Evolutionary conservation across 37 sponge, comb jelly and placozoan genomes (phyloP).

Genomic region (Lycopodina hypogea): DNA sequence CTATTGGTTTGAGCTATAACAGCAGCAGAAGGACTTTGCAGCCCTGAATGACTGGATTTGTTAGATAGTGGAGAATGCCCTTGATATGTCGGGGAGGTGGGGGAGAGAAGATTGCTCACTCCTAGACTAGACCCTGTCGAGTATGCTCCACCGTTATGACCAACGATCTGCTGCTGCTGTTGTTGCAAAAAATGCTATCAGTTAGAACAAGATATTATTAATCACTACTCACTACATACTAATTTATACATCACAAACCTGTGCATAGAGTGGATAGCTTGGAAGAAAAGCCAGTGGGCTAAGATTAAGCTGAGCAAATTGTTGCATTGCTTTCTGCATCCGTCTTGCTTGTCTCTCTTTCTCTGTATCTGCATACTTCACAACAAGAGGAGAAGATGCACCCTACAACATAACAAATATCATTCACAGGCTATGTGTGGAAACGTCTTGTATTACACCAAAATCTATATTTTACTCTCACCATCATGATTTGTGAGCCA

Average conservation of each 20-base stretch:
- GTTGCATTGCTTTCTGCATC: constrained; percentile 85
- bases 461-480: no score
- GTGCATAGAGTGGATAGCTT: constrained; percentile 40
- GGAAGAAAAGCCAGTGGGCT: constrained; percentile 39
- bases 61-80: constrained; percentile 33
- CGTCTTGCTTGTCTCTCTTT: constrained; percentile 74
- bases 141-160: neutral
- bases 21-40: constrained; percentile 2
- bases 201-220: neutral
- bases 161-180: constrained; percentile 42
- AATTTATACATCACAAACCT: constrained; percentile 21
- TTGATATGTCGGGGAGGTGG: constrained; percentile 56
- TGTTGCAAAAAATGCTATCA: constrained; percentile 4
- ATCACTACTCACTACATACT: neutral
- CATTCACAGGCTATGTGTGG: no score
- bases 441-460: no score
- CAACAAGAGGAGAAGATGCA: constrained; percentile 81
- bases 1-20: neutral
- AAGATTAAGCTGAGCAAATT: constrained; percentile 72
- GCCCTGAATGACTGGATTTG: constrained; percentile 35
- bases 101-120: constrained; percentile 46
- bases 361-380: constrained; percentile 93
- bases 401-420: constrained; percentile 43
- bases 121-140: neutral
- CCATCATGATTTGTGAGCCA: constrained; percentile 86